phyloP scores from a whole-genome alignment of 1,140 invertebrate species.

The Eriocheir sinensis region DNA sequence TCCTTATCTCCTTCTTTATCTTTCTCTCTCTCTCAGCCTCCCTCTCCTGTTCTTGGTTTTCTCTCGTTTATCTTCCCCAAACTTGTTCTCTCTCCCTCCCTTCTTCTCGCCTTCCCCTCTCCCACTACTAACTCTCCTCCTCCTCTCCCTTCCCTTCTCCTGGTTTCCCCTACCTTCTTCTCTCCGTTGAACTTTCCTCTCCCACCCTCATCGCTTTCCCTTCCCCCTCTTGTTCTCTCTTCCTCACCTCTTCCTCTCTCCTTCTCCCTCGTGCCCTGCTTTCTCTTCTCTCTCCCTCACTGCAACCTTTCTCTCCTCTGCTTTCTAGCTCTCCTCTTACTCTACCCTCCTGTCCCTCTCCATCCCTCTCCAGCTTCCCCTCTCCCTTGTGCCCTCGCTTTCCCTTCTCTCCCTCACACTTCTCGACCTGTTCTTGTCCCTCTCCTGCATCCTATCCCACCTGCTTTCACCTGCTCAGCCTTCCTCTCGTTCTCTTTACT shows the following conservation, averaged over 20 bases:
- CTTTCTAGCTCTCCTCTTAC: not conserved
- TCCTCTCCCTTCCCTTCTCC: not conserved
- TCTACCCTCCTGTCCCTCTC: not conserved
- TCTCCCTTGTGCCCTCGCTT: not conserved
- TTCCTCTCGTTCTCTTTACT: not conserved
- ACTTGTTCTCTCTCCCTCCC: too few species aligned
- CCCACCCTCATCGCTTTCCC: too few species aligned
- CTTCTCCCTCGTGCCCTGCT: not conserved
- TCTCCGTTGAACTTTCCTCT: not conserved
- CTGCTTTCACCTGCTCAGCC: not conserved
- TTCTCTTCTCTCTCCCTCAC: not conserved
- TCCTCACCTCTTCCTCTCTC: too few species aligned
- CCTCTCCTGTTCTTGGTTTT: too few species aligned
- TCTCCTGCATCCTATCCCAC: not conserved
- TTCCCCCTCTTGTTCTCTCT: too few species aligned
- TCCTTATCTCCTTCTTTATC: not conserved
- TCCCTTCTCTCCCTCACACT: not conserved
- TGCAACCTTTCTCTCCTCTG: not conserved
- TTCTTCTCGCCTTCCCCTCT: too few species aligned
- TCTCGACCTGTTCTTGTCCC: too few species aligned
- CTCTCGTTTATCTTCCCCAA: too few species aligned
- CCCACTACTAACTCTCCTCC: too few species aligned
- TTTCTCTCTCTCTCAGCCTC: too few species aligned
- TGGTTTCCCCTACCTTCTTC: not conserved
- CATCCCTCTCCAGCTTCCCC: not conserved